Evolutionary conservation across 2,888 invertebrate genomes (phyloP).

Genomic region (Acrobasis suavella): DNA sequence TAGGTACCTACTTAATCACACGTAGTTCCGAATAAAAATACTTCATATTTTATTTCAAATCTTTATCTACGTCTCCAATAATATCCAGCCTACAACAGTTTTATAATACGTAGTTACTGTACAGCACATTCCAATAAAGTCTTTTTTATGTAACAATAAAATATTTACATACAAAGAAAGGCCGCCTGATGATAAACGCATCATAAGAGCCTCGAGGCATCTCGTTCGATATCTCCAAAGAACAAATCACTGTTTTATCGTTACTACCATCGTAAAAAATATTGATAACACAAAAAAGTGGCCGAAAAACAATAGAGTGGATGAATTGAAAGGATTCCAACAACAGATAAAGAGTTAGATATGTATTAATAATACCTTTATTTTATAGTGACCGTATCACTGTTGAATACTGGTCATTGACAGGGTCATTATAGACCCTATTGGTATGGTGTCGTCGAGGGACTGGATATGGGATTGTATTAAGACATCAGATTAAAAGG

Average conservation of each 20-base stretch:
- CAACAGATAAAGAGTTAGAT: constrained; percentile 71
- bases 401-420: constrained; percentile 58
- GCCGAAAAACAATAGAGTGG: constrained; percentile 79
- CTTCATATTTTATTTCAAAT: neutral
- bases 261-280: constrained; percentile 77
- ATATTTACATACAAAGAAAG: constrained; percentile 75
- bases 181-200: constrained; percentile 76
- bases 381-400: constrained; percentile 32
- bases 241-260: constrained; percentile 81
- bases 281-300: constrained; percentile 79
- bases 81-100: neutral
- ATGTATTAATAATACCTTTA: constrained; percentile 78
- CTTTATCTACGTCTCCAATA: neutral
- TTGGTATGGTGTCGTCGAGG: constrained; percentile 25
- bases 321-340: constrained; percentile 78
- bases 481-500: constrained; percentile 27
- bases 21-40: no score
- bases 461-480: constrained; percentile 1
- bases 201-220: constrained; percentile 67
- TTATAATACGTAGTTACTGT: constrained; percentile 7
- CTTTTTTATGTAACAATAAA: constrained; percentile 64
- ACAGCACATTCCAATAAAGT: constrained; percentile 22
- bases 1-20: no score
- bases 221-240: constrained; percentile 70
- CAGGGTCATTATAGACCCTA: constrained; percentile 51